Percentiles rank a stretch among this genome's conserved stretches.
Conservation (phyloP, 2,113 vertebrate genomes). For the Lagopus leucura region DNA sequence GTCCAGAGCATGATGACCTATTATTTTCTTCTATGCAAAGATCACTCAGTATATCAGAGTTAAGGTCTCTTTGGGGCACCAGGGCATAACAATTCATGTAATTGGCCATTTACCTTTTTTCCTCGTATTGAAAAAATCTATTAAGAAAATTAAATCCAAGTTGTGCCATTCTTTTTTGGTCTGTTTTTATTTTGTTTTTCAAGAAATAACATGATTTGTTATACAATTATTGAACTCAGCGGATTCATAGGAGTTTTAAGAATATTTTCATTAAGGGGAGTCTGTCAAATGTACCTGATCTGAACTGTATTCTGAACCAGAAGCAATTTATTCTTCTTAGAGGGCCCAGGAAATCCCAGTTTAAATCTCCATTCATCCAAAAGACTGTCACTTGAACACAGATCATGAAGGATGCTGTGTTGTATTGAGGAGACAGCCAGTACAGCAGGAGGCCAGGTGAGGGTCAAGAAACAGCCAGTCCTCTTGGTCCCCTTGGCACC, state of each 20-base stretch:
- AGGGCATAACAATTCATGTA: not conserved
- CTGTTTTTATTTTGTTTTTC: not conserved
- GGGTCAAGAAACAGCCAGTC: not conserved
- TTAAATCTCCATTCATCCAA: not conserved
- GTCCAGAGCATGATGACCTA: not conserved
- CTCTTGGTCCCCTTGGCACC: not conserved
- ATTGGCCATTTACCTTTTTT: not conserved
- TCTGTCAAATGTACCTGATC: not conserved
- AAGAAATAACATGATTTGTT: not conserved
- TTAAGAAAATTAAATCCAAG: not conserved
- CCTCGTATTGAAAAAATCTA: not conserved
- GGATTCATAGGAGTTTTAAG: not conserved
- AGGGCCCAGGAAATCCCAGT: not conserved
- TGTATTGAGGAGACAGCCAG: not conserved
- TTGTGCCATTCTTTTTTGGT: not conserved
- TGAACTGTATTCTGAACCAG: not conserved
- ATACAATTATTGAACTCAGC: not conserved
- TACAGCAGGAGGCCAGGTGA: not conserved
- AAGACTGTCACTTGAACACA: not conserved
- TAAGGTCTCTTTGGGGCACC: not conserved
- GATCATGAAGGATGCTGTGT: not conserved
- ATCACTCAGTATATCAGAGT: not conserved
- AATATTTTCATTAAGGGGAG: not conserved
- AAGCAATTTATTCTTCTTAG: not conserved
- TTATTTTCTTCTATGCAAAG: not conserved